phyloP scores from a whole-genome alignment of 53 echinoderm and acorn worm species.

The Luidia sarsii region DNA sequence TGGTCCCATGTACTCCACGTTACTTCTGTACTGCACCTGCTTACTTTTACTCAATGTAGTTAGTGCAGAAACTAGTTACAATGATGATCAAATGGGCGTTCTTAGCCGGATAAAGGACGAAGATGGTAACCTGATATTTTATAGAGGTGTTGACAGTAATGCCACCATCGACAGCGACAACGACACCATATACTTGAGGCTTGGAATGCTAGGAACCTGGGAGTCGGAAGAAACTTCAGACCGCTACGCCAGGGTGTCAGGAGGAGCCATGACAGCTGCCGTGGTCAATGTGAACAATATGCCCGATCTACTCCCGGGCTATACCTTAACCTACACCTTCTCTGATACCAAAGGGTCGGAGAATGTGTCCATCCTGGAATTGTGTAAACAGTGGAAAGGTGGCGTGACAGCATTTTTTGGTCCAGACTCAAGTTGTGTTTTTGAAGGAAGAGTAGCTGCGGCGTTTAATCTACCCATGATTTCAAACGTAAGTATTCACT shows the following conservation, averaged over 20 bases:
- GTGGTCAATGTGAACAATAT: conserved; percentile 73
- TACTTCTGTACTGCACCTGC: not conserved
- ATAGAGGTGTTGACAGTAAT: conserved; percentile 11
- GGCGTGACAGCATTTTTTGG: conserved; percentile 90
- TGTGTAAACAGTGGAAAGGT: conserved; percentile 74
- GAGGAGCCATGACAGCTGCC: conserved; percentile 91
- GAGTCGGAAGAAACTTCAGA: conserved; percentile 15
- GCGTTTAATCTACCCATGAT: conserved; percentile 90
- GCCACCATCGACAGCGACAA: not conserved
- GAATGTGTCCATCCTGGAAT: conserved; percentile 46
- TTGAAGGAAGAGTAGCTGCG: conserved; percentile 79
- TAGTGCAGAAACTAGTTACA: not conserved
- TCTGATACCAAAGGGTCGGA: conserved; percentile 70
- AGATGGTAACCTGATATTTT: conserved; percentile 2
- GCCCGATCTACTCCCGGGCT: conserved; percentile 65
- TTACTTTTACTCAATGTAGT: conserved; percentile 11
- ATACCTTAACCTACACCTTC: conserved; percentile 65
- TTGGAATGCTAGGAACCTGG: conserved; percentile 39
- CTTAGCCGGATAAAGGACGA: not conserved
- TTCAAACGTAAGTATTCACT: conserved; percentile 83
- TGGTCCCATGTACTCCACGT: not conserved
- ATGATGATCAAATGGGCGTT: not conserved
- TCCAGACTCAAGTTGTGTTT: conserved; percentile 74
- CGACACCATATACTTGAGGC: not conserved
- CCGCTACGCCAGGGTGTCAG: conserved; percentile 64